Evolutionary conservation across 1,140 invertebrate genomes (phyloP).

Genomic region (Neelides sp.): DNA sequence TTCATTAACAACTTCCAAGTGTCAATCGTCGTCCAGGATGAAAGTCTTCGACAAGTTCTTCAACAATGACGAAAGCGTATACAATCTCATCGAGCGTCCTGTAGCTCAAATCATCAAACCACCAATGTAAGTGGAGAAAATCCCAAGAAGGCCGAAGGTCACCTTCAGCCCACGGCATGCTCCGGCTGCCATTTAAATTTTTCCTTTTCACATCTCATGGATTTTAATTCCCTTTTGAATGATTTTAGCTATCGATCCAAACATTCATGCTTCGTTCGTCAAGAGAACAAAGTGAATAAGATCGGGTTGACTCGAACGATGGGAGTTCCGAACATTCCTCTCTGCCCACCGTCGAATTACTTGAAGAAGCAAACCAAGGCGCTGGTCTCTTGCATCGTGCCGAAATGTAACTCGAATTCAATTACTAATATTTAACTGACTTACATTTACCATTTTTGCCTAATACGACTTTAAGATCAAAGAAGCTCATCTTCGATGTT

Average conservation of each 20-base stretch:
- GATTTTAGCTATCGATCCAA: slow-evolving; percentile 19
- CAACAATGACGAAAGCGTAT: slow-evolving; percentile 26
- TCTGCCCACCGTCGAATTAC: slow-evolving; percentile 22
- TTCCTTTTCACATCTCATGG: too few relatives aligned
- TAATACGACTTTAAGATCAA: not conserved
- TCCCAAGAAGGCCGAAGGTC: not conserved
- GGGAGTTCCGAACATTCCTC: slow-evolving; percentile 15
- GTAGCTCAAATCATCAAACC: slow-evolving; percentile 6
- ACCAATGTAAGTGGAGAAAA: slow-evolving; percentile 20
- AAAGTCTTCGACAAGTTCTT: too few relatives aligned
- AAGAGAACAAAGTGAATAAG: slow-evolving; percentile 16
- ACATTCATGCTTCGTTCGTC: slow-evolving; percentile 17
- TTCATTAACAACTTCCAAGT: too few relatives aligned
- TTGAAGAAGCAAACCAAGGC: slow-evolving; percentile 21
- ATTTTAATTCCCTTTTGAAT: slow-evolving; percentile 5
- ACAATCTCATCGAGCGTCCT: slow-evolving; percentile 19
- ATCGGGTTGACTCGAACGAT: slow-evolving; percentile 17
- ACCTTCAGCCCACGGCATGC: not conserved
- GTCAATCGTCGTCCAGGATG: too few relatives aligned
- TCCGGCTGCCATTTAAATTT: not conserved
- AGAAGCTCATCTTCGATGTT: not conserved
- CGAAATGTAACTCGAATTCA: slow-evolving; percentile 4
- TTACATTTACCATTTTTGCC: not conserved
- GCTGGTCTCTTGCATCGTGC: slow-evolving; percentile 21
- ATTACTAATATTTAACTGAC: not conserved